phyloP scores from a whole-genome alignment of 2,797 vertebrate species.

The Phoxinus dragarum region DNA sequence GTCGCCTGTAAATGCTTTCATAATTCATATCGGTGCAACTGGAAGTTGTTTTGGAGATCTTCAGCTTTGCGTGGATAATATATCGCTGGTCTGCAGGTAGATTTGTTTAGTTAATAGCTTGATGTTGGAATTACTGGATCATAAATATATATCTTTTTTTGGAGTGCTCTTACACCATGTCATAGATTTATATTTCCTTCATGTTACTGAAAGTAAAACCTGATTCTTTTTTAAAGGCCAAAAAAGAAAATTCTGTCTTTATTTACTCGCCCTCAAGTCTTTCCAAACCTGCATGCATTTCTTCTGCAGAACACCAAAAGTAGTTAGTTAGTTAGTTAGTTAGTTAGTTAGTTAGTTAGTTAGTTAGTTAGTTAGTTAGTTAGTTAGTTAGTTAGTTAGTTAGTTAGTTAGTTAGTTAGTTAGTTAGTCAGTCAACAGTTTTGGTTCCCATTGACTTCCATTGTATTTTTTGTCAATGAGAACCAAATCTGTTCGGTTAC shows the following conservation, averaged over 20 bases:
- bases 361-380: no score
- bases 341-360: no score
- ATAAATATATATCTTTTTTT: conserved; percentile 55
- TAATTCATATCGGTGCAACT: conserved; percentile 87
- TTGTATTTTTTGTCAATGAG: background rate
- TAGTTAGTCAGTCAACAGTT: no score
- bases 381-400: no score
- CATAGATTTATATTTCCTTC: background rate
- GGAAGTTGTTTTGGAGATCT: conserved; percentile 72
- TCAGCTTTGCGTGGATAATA: conserved; percentile 70
- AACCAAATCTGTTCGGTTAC: background rate
- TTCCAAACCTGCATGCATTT: background rate
- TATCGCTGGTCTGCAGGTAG: conserved; percentile 35
- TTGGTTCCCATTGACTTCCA: background rate
- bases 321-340: no score
- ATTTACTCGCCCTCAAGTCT: background rate
- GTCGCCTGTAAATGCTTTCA: conserved; percentile 89
- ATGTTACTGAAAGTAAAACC: background rate
- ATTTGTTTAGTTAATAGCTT: conserved; percentile 63
- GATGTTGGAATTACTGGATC: conserved; percentile 67
- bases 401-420: no score
- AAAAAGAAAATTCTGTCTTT: background rate
- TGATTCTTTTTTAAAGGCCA: background rate
- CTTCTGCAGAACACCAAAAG: background rate
- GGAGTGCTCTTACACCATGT: background rate